phyloP scores from a whole-genome alignment of 2,797 vertebrate genomes.

The Pangasius macronema region DNA sequence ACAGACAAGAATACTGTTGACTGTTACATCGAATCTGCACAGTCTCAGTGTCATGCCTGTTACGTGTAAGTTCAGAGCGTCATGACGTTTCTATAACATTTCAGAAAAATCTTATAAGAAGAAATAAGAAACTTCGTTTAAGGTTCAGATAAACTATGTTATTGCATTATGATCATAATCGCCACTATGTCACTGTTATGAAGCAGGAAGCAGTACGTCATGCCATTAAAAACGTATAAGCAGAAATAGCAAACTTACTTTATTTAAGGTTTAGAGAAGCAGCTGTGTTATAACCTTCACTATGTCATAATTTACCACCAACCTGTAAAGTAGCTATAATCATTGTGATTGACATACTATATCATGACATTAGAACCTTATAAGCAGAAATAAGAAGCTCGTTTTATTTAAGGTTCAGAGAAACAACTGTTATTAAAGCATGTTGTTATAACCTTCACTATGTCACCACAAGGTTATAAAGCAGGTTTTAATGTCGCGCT shows the following conservation, averaged over 20 bases:
- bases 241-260: background rate
- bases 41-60: too few species aligned
- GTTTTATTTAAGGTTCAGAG: background rate
- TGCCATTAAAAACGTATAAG: background rate
- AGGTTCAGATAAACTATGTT: background rate
- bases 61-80: background rate
- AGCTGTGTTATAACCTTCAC: background rate
- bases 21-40: too few species aligned
- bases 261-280: background rate
- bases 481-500: background rate
- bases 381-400: background rate
- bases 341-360: too few species aligned
- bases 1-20: too few species aligned
- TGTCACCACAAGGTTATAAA: background rate
- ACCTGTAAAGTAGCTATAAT: background rate
- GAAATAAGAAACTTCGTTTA: background rate
- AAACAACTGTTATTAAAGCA: too few species aligned
- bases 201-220: background rate
- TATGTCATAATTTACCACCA: background rate
- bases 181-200: background rate
- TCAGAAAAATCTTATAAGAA: background rate
- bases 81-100: background rate
- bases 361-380: too few species aligned
- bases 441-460: background rate
- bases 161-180: background rate